A percentile compares a stretch with the other conserved stretches of the same genome.
Evolutionary conservation across 1,140 invertebrate genomes (phyloP).

Genomic region (Periplaneta americana): DNA sequence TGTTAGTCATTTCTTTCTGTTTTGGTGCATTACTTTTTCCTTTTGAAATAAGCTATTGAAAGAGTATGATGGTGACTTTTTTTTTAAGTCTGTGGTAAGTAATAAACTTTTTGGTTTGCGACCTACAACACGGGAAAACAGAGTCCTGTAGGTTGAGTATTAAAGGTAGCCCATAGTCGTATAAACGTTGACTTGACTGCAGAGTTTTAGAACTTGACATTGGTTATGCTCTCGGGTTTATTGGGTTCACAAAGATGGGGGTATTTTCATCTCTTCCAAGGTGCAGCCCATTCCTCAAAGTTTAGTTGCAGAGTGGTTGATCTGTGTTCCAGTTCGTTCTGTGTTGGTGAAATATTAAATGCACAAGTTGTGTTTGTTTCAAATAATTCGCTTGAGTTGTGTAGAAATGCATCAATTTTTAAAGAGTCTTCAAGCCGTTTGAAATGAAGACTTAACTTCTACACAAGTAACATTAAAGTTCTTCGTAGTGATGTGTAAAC

Average conservation of each 20-base stretch:
- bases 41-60: not conserved
- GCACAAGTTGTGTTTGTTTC: not conserved
- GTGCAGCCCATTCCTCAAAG: not conserved
- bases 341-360: not conserved
- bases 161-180: not conserved
- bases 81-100: not conserved
- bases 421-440: no score
- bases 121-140: not conserved
- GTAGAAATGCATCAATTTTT: not conserved
- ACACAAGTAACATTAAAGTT: no score
- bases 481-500: no score
- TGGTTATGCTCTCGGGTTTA: not conserved
- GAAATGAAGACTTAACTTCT: no score
- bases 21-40: not conserved
- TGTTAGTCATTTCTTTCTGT: not conserved
- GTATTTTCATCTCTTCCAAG: not conserved
- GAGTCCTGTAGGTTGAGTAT: not conserved
- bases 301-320: not conserved
- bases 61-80: not conserved
- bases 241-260: not conserved
- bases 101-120: not conserved
- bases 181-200: not conserved
- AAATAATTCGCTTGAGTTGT: not conserved
- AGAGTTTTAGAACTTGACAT: not conserved
- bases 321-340: not conserved